Conservation (phyloP, 2,797 vertebrate genomes). For the Cryptoprocta ferox region DNA sequence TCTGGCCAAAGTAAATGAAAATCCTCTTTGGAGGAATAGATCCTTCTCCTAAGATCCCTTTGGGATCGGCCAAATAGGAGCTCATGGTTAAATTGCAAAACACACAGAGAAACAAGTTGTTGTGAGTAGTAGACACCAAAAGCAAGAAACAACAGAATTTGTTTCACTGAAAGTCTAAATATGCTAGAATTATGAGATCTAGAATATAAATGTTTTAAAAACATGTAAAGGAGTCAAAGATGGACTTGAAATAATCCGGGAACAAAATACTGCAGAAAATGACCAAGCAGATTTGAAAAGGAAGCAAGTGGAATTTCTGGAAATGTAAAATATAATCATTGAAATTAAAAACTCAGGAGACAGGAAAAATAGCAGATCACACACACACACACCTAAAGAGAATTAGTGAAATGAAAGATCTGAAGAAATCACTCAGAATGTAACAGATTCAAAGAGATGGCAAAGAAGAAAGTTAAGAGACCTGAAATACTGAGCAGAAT, state of each 20-base stretch:
- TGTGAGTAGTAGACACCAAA: neutral
- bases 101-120: neutral
- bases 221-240: slow-evolving; percentile 30
- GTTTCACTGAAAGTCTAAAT: slow-evolving; percentile 14
- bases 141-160: slow-evolving; percentile 8
- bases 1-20: neutral
- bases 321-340: neutral
- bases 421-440: neutral
- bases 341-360: slow-evolving; percentile 6
- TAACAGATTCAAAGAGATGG: neutral
- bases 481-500: neutral
- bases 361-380: neutral
- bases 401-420: neutral
- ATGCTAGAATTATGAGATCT: neutral
- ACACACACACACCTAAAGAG: neutral
- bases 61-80: neutral
- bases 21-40: neutral
- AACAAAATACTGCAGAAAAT: neutral
- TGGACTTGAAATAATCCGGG: neutral
- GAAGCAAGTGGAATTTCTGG: neutral
- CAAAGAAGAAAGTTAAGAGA: neutral
- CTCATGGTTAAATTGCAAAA: neutral
- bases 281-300: slow-evolving; percentile 33
- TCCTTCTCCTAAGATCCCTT: neutral
- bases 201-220: neutral